Conservation (phyloP, 2,888 invertebrate genomes). For the Drosophila prolongata region DNA sequence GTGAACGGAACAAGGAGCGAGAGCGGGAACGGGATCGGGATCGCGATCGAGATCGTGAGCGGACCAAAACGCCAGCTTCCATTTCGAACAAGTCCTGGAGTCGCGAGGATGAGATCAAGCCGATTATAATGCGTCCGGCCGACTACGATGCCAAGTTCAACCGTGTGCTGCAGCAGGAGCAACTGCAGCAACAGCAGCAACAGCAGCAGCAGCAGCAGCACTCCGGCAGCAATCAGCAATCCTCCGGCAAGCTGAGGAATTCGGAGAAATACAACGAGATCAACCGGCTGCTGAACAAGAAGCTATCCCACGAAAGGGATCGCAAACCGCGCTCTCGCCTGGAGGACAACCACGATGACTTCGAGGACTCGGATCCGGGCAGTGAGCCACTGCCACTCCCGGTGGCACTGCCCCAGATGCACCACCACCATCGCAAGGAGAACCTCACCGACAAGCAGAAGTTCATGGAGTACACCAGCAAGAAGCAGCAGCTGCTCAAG, state of each 20-base stretch:
- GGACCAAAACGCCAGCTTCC: slow-evolving; percentile 60
- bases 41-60: slow-evolving; percentile 42
- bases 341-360: slow-evolving; percentile 69
- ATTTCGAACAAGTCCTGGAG: slow-evolving; percentile 73
- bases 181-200: slow-evolving; percentile 44
- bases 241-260: slow-evolving; percentile 73
- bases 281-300: slow-evolving; percentile 81
- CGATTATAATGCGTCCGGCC: slow-evolving; percentile 83
- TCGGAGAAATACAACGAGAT: slow-evolving; percentile 83
- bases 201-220: slow-evolving; percentile 69
- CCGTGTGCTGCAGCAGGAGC: slow-evolving; percentile 81
- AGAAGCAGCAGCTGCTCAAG: slow-evolving; percentile 76
- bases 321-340: slow-evolving; percentile 54
- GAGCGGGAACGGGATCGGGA: slow-evolving; percentile 37
- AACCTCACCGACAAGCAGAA: slow-evolving; percentile 84
- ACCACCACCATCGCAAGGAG: slow-evolving; percentile 78
- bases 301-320: slow-evolving; percentile 66
- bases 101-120: slow-evolving; percentile 84
- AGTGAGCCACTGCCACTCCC: slow-evolving; percentile 55
- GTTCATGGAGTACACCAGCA: slow-evolving; percentile 82
- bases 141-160: slow-evolving; percentile 84
- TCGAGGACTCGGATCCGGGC: slow-evolving; percentile 79
- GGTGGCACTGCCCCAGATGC: slow-evolving; percentile 9
- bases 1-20: slow-evolving; percentile 41
- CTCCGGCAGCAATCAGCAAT: neutral